phyloP scores from a whole-genome alignment of 2,797 vertebrate genomes.

The Schizopygopsis malacanthus region DNA sequence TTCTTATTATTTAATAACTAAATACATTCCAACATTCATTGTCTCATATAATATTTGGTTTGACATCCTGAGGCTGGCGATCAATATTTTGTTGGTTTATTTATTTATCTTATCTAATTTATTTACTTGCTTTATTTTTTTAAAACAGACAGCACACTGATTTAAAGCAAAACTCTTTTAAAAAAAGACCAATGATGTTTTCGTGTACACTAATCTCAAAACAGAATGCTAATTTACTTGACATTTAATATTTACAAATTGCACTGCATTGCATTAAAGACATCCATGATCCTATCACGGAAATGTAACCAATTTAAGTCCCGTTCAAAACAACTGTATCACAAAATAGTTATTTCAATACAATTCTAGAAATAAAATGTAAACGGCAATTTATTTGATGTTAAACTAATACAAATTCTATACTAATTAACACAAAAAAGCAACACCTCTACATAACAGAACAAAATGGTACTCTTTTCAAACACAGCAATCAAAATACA shows the following conservation, averaged over 20 bases:
- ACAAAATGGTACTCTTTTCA: background rate
- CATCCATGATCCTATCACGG: background rate
- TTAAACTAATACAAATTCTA: background rate
- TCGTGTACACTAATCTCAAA: background rate
- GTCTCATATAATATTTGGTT: background rate
- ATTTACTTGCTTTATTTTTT: background rate
- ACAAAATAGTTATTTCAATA: background rate
- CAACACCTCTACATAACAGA: background rate
- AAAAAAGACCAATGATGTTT: background rate
- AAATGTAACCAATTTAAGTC: background rate
- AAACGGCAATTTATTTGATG: background rate
- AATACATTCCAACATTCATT: background rate
- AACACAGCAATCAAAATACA: background rate
- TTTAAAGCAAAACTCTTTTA: background rate
- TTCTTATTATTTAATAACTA: background rate
- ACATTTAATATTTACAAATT: background rate
- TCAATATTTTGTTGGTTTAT: constrained; percentile 10
- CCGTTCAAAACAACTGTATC: background rate
- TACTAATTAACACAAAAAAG: background rate
- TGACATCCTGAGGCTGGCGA: background rate
- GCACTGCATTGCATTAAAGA: background rate
- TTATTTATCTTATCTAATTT: constrained; percentile 7
- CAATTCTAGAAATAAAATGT: background rate
- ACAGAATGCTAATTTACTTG: background rate
- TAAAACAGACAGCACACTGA: background rate